These are phyloP conservation scores for Andrena hattorfiana DNA, from an alignment of 2,888 invertebrate genomes.

Conservation along the genomic window DNA sequence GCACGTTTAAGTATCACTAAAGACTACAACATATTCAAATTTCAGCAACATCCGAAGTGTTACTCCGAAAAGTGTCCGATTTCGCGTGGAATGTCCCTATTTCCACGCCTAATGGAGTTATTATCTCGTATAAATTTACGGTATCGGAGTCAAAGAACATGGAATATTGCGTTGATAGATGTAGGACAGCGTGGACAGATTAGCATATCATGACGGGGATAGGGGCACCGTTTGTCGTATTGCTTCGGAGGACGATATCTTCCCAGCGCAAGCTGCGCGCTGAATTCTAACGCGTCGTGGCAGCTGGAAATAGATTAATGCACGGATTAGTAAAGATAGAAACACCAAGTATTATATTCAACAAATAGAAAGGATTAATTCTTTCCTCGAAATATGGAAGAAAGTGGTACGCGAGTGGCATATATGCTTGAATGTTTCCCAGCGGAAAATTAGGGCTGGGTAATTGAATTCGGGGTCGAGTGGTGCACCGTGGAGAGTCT, in stretches of 20 bases:
- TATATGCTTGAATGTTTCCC: not conserved
- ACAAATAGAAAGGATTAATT: not conserved
- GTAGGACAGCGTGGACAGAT: slow-evolving; percentile 9
- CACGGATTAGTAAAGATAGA: not conserved
- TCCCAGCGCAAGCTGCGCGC: not conserved
- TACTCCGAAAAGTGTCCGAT: no score
- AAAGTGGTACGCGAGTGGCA: not conserved
- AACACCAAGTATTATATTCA: not conserved
- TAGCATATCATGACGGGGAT: slow-evolving; percentile 38
- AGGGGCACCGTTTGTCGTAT: slow-evolving; percentile 8
- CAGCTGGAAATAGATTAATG: not conserved
- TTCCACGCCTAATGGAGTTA: not conserved
- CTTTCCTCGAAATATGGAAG: not conserved
- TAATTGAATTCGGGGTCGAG: slow-evolving; percentile 3
- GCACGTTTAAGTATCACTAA: no score
- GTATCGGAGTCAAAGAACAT: not conserved
- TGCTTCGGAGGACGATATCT: slow-evolving; percentile 24
- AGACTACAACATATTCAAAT: no score
- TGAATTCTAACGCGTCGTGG: slow-evolving; percentile 27
- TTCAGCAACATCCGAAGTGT: no score
- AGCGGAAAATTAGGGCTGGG: not conserved
- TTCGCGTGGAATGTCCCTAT: no score
- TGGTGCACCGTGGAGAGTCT: not conserved
- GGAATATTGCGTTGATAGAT: slow-evolving; percentile 2
- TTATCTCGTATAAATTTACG: not conserved